A percentile compares a stretch with the other conserved stretches of the same genome.
Evolutionary conservation across 2,888 invertebrate species (phyloP).

Genomic region (Invenusta paracnida): DNA sequence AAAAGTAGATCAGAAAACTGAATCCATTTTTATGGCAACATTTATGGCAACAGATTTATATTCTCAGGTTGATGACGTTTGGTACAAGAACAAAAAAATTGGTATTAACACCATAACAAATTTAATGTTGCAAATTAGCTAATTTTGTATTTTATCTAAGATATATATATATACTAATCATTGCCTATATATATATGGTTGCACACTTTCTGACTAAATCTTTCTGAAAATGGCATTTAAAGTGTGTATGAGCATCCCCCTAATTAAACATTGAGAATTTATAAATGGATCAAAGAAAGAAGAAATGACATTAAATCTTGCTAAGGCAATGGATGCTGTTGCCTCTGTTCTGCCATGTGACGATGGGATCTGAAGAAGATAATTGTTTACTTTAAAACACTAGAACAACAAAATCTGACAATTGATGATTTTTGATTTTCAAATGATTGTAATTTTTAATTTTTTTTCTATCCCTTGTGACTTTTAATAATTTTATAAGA

Average conservation of each 20-base stretch:
- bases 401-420: no score
- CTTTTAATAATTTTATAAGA: no score
- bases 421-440: no score
- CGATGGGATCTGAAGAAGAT: not conserved
- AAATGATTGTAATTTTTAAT: no score
- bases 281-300: slow-evolving; percentile 24
- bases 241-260: not conserved
- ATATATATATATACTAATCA: slow-evolving; percentile 5
- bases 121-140: not conserved
- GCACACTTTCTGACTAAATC: slow-evolving; percentile 2
- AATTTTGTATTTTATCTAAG: slow-evolving; percentile 7
- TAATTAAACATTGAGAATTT: slow-evolving; percentile 8
- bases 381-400: not conserved
- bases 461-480: no score
- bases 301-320: not conserved
- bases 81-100: slow-evolving; percentile 2
- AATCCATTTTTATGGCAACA: slow-evolving; percentile 13
- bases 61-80: not conserved
- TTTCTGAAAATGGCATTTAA: not conserved
- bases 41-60: not conserved
- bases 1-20: not conserved
- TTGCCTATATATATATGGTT: not conserved
- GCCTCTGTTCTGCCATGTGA: not conserved
- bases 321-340: not conserved
- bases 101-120: slow-evolving; percentile 20